phyloP scores from a whole-genome alignment of 2,113 vertebrate genomes.

The Epinephelus lanceolatus region DNA sequence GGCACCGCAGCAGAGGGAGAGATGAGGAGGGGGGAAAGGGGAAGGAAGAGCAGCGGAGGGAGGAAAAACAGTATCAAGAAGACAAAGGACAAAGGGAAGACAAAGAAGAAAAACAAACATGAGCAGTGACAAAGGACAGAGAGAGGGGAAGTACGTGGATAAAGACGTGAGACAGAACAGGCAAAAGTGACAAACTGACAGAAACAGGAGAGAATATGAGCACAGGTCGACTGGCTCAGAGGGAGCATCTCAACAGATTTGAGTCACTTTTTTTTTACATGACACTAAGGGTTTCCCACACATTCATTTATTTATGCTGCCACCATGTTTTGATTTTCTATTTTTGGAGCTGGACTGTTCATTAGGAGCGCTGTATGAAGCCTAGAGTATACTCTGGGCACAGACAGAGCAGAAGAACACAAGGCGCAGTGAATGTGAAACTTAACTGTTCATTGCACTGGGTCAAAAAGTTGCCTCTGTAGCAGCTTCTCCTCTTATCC shows the following conservation, averaged over 20 bases:
- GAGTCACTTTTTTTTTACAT: neutral
- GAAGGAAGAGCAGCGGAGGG: conserved; percentile 66
- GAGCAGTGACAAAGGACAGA: conserved; percentile 52
- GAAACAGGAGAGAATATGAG: conserved; percentile 30
- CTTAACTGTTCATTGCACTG: no score
- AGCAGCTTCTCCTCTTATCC: no score
- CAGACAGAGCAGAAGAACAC: no score
- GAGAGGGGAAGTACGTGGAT: conserved; percentile 23
- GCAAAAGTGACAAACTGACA: conserved; percentile 47
- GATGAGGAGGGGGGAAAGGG: conserved; percentile 49
- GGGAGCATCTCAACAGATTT: conserved; percentile 50
- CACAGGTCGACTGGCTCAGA: conserved; percentile 11
- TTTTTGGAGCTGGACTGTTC: no score
- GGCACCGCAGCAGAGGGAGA: conserved; percentile 46
- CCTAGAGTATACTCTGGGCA: no score
- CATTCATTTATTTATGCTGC: no score
- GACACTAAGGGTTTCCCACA: no score
- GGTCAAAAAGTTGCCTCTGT: no score
- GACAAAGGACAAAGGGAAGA: conserved; percentile 47
- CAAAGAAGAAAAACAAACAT: conserved; percentile 41
- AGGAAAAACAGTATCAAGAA: conserved; percentile 61
- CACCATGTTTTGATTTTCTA: no score
- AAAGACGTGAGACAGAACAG: conserved; percentile 54
- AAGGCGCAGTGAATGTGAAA: no score
- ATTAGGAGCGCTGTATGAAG: no score